Conservation (phyloP, 2,888 invertebrate species). For the Glyphotaelius pellucidus region DNA sequence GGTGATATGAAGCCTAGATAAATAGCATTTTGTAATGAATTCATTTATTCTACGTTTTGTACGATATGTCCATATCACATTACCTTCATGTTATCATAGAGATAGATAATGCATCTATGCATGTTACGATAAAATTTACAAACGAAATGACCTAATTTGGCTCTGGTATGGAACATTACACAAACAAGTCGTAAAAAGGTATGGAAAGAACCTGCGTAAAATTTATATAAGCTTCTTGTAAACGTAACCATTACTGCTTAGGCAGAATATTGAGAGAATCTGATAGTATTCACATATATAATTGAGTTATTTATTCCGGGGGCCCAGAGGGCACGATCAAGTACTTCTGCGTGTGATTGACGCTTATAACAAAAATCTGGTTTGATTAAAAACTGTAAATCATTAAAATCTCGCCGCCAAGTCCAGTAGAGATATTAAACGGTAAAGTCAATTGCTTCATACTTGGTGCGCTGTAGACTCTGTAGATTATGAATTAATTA, state of each 20-base stretch:
- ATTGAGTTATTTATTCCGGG: neutral
- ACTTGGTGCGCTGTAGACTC: neutral
- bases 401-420: neutral
- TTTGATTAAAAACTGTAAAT: slow-evolving; percentile 2
- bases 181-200: neutral
- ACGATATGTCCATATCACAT: no score
- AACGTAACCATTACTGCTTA: neutral
- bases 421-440: neutral
- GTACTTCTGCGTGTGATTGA: neutral
- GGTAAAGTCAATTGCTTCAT: neutral
- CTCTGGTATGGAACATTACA: neutral
- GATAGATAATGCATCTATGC: no score
- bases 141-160: no score
- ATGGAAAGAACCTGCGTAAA: neutral
- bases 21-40: no score
- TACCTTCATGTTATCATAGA: no score
- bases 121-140: neutral
- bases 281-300: no score
- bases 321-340: neutral
- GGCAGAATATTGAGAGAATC: neutral
- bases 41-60: no score
- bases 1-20: no score
- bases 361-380: neutral
- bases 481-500: neutral
- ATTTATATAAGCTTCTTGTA: neutral